Percentiles rank a stretch among this genome's conserved stretches.
These are phyloP conservation scores for Coccyzus lansbergi DNA, from an alignment of 2,797 vertebrate genomes.

Conservation along the genomic window DNA sequence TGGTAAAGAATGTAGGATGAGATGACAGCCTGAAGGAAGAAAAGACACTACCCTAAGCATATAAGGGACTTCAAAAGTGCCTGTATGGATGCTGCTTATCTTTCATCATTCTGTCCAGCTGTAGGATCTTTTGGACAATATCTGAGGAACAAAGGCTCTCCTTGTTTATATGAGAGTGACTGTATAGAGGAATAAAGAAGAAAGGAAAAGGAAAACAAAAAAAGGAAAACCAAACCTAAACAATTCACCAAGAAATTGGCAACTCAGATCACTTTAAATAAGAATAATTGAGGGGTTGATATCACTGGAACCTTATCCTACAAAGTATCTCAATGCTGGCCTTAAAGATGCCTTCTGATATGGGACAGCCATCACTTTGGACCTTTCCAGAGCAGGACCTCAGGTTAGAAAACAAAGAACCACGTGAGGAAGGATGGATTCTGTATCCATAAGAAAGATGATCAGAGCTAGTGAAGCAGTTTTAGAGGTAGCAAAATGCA, in stretches of 20 bases:
- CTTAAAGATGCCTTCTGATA: background rate
- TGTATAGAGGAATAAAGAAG: background rate
- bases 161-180: background rate
- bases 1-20: background rate
- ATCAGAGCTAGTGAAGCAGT: background rate
- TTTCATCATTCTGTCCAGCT: background rate
- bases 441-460: background rate
- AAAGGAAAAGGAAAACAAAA: no score
- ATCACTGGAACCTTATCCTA: background rate
- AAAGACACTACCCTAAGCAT: background rate
- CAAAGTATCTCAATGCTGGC: background rate
- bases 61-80: background rate
- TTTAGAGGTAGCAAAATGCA: background rate
- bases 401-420: background rate
- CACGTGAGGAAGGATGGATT: background rate
- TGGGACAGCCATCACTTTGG: background rate
- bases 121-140: background rate
- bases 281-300: background rate
- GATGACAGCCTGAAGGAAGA: background rate
- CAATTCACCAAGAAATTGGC: background rate
- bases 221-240: background rate
- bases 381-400: background rate
- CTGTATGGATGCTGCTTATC: background rate
- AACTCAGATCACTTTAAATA: background rate
- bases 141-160: background rate